These are phyloP conservation scores for Hirtodrosophila confusa DNA, from an alignment of 2,888 invertebrate genomes.

Conservation along the genomic window DNA sequence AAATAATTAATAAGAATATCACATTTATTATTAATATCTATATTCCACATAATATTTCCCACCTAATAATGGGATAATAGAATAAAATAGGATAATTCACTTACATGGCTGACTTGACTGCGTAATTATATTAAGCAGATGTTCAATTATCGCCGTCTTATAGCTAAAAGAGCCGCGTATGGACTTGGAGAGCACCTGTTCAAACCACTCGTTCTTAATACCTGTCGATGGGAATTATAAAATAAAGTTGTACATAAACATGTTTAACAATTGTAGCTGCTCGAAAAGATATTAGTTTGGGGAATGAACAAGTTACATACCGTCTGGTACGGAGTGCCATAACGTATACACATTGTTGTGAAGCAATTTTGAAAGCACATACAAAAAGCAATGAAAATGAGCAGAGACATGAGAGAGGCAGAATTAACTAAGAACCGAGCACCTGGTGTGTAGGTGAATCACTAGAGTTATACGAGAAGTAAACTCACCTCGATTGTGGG, in stretches of 20 bases:
- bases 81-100: background rate
- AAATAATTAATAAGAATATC: too few species aligned
- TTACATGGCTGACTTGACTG: conserved; percentile 93
- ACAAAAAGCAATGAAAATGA: conserved; percentile 60
- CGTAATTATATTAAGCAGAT: conserved; percentile 92
- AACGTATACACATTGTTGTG: conserved; percentile 45
- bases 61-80: too few species aligned
- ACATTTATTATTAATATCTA: too few species aligned
- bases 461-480: background rate
- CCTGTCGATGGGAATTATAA: conserved; percentile 85
- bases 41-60: too few species aligned
- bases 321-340: conserved; percentile 70
- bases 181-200: conserved; percentile 89
- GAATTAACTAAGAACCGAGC: conserved; percentile 26
- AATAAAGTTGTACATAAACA: conserved; percentile 59
- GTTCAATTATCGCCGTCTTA: conserved; percentile 92
- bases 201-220: conserved; percentile 91
- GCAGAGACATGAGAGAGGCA: conserved; percentile 37
- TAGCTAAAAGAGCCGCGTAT: conserved; percentile 88
- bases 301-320: conserved; percentile 72
- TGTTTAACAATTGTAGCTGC: background rate
- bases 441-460: conserved; percentile 19
- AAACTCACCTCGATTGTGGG: conserved; percentile 94
- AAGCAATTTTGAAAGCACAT: conserved; percentile 44
- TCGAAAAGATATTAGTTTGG: conserved; percentile 42